Conservation (phyloP, 2,113 vertebrate species). For the Solenodon paradoxus region DNA sequence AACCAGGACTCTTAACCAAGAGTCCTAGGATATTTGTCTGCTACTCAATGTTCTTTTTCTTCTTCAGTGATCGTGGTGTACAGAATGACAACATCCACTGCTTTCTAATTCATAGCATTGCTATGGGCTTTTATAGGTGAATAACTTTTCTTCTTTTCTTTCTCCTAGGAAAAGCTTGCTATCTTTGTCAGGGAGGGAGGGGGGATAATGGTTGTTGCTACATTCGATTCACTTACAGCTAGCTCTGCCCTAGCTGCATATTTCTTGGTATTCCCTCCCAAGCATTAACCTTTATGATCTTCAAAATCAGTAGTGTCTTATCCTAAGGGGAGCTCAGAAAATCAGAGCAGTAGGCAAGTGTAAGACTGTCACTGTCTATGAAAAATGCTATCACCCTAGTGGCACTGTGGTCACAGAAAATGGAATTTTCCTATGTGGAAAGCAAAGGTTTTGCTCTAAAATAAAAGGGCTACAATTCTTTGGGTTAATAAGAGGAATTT, state of each 20-base stretch:
- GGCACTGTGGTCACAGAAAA: background rate
- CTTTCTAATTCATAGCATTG: background rate
- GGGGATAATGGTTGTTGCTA: background rate
- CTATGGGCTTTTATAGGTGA: background rate
- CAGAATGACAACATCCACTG: background rate
- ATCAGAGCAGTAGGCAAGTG: background rate
- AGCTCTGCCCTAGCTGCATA: background rate
- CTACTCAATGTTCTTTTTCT: background rate
- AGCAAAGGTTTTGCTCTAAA: background rate
- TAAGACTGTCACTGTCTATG: background rate
- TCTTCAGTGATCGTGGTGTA: background rate
- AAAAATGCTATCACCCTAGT: background rate
- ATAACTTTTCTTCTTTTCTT: background rate
- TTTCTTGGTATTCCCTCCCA: constrained; percentile 29
- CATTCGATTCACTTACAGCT: background rate
- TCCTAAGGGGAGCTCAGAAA: constrained; percentile 7
- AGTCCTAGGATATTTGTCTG: background rate
- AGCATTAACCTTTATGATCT: constrained; percentile 36
- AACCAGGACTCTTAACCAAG: background rate
- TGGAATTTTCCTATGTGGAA: background rate
- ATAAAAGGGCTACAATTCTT: background rate
- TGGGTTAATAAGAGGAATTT: constrained; percentile 15
- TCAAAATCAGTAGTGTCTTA: constrained; percentile 43
- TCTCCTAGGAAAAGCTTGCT: background rate
- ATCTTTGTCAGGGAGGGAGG: background rate